Conservation (phyloP, 2,888 invertebrate genomes). For the Agonopterix subpropinquella region DNA sequence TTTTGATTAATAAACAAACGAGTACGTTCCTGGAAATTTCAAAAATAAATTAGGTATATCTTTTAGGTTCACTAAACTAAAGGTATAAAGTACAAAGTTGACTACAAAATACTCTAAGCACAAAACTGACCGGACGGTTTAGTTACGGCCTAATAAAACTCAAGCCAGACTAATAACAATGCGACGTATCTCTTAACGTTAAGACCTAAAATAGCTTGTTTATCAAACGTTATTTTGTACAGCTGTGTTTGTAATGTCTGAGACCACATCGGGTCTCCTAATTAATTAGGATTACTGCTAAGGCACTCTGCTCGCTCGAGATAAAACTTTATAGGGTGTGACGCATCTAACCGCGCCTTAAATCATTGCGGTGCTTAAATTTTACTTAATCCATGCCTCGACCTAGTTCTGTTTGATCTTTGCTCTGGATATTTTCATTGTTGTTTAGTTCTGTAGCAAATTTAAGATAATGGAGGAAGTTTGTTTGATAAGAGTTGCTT, state of each 20-base stretch:
- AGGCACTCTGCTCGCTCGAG: slow-evolving; percentile 42
- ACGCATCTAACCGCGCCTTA: slow-evolving; percentile 25
- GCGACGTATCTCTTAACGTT: neutral
- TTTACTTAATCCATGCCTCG: slow-evolving; percentile 43
- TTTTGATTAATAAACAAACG: too few relatives aligned
- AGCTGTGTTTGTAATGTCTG: slow-evolving; percentile 40
- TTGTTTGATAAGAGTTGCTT: neutral
- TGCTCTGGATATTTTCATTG: too few relatives aligned
- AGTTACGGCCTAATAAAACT: slow-evolving; percentile 1
- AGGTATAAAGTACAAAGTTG: slow-evolving; percentile 14
- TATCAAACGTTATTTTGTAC: slow-evolving; percentile 12
- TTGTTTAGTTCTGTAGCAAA: too few relatives aligned
- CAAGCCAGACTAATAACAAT: neutral
- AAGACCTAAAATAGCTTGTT: slow-evolving; percentile 1
- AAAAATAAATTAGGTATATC: too few relatives aligned
- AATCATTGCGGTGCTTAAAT: slow-evolving; percentile 48
- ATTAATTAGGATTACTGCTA: slow-evolving; percentile 66
- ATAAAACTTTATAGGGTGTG: slow-evolving; percentile 54
- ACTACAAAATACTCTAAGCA: slow-evolving; percentile 7
- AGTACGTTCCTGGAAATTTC: too few relatives aligned
- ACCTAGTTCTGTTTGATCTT: slow-evolving; percentile 30
- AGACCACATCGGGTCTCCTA: slow-evolving; percentile 50
- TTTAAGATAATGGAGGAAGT: neutral
- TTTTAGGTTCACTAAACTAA: too few relatives aligned
- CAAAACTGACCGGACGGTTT: slow-evolving; percentile 6